These are phyloP conservation scores for Eidolon dupreanum DNA, from an alignment of 2,797 vertebrate genomes.

Conservation along the genomic window DNA sequence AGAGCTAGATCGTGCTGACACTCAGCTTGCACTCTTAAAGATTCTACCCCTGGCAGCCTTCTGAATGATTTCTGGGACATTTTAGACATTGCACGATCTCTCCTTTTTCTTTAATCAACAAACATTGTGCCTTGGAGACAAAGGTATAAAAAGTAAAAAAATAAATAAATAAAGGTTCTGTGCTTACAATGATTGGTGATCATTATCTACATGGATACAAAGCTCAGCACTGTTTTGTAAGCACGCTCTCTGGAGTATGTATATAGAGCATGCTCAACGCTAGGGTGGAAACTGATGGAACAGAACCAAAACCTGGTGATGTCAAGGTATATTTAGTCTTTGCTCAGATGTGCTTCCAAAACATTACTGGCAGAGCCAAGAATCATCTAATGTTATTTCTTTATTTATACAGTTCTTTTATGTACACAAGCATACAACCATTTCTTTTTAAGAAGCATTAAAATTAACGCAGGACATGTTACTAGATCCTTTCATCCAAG, in stretches of 20 bases:
- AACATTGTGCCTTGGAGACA: not conserved
- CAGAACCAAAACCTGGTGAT: slow-evolving; percentile 58
- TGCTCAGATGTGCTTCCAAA: slow-evolving; percentile 80
- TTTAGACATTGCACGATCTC: not conserved
- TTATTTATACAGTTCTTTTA: slow-evolving; percentile 69
- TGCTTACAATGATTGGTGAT: slow-evolving; percentile 48
- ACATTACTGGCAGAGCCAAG: slow-evolving; percentile 52
- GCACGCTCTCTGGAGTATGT: not conserved
- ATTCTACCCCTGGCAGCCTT: not conserved
- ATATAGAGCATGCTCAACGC: not conserved
- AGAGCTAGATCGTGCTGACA: accelerated
- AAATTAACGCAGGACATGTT: slow-evolving; percentile 37
- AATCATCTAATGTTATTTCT: slow-evolving; percentile 59
- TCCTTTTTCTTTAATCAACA: slow-evolving; percentile 1
- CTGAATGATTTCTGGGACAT: not conserved
- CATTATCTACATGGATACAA: slow-evolving; percentile 43
- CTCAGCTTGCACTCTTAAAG: not conserved
- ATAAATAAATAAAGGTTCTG: not conserved
- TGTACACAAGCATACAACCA: slow-evolving; percentile 52
- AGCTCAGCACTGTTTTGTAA: slow-evolving; percentile 58
- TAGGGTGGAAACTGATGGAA: slow-evolving; percentile 68
- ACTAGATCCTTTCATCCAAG: slow-evolving; percentile 49
- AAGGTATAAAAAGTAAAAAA: not conserved
- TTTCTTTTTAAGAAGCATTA: slow-evolving; percentile 65
- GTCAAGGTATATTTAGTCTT: slow-evolving; percentile 69